These are phyloP conservation scores for Clepsis dumicolana DNA, from an alignment of 2,888 invertebrate species.

Conservation along the genomic window DNA sequence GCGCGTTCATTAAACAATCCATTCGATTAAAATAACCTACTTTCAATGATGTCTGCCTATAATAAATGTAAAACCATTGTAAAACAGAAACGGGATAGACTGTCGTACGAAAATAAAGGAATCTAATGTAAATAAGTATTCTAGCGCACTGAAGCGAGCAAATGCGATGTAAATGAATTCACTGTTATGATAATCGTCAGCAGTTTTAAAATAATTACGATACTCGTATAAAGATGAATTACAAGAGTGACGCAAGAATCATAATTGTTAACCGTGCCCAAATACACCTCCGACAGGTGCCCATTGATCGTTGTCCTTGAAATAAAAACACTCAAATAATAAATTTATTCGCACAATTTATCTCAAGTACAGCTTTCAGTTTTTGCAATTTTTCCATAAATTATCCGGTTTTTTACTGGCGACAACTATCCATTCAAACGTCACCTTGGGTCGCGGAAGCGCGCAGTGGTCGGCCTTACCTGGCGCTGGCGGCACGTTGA, in stretches of 20 bases:
- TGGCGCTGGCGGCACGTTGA: slow-evolving; percentile 1
- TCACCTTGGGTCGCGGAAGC: slow-evolving; percentile 81
- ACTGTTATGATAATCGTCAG: background rate
- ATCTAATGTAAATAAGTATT: too few relatives aligned
- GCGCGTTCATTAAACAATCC: background rate
- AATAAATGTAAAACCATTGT: too few relatives aligned
- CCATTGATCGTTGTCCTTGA: slow-evolving; percentile 24
- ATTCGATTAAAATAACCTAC: background rate
- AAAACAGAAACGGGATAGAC: too few relatives aligned
- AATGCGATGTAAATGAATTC: background rate
- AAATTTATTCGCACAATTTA: slow-evolving; percentile 4
- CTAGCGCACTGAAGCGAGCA: too few relatives aligned
- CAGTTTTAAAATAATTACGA: slow-evolving; percentile 10
- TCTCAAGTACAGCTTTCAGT: slow-evolving; percentile 18
- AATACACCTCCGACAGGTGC: background rate
- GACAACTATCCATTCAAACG: slow-evolving; percentile 52
- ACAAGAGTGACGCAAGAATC: slow-evolving; percentile 18
- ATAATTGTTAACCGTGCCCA: slow-evolving; percentile 17
- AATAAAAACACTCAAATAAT: slow-evolving; percentile 8
- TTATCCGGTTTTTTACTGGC: slow-evolving; percentile 40
- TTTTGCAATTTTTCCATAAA: slow-evolving; percentile 28
- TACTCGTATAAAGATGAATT: too few relatives aligned
- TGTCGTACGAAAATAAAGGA: too few relatives aligned
- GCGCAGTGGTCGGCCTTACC: slow-evolving; percentile 68
- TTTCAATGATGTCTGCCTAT: too few relatives aligned